Base-by-base conservation (phyloP, 1,140 invertebrate genomes). In the Heliconius melpomene region DNA sequence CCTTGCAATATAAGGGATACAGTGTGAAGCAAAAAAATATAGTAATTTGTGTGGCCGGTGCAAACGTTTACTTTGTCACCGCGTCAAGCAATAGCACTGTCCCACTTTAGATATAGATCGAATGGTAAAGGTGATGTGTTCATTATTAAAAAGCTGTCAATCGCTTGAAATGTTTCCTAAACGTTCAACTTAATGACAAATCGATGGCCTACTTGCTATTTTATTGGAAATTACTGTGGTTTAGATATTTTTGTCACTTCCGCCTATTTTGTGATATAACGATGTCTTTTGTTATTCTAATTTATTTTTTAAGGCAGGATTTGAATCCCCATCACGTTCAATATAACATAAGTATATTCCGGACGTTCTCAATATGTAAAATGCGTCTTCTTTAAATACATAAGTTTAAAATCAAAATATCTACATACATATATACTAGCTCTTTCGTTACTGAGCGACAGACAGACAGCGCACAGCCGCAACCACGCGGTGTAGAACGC, bases 61-160 rank as follows among this genome's bases (percentile, higher is more conserved):
- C 2, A 60, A 60, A 13, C 13, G 11, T 29, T 66, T 29, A 13
- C 60, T 29, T 66, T 66, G 23, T 29, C 26, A 66, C 3, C 23
- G 9, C 7, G 13, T 29, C 54, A 60, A 60, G 54, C n/a, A 26
- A 66, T 29, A 66, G 60, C 60, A 13, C 6, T 66, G 60, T 29
- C n/a, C 60, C 13, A 66, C 9, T 26, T 66, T 66, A 66, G 13
- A 66, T 66, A 66, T 66, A 16, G 26, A 66, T 29, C 26, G 20
- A 29, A 66, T 66, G 26, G 60, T 13, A 66, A 66, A 66, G 60
- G 60, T 66, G 60, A 66, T 26, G 26, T 3, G 26, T 66, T 29
- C 60, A 66, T 66, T 66, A 66, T 66, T 66, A 66, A 66, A 66
- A 26, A 66, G 60, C 60, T 29, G 60, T 66, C 60, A 66, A 66